These are phyloP conservation scores for Calliphora vomitoria DNA, from an alignment of 2,888 invertebrate genomes.

Conservation along the genomic window DNA sequence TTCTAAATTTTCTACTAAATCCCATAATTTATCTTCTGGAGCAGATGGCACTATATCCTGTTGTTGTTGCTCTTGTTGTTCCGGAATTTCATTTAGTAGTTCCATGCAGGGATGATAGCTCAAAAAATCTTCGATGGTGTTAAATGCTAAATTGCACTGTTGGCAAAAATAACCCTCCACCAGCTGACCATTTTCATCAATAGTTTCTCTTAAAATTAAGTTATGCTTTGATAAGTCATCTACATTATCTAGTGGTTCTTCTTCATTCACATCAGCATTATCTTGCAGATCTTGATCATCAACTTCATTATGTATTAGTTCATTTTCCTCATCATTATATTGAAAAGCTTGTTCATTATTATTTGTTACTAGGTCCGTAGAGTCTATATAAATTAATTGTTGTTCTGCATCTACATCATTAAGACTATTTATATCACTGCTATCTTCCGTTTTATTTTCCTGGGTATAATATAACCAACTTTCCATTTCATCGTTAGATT, in stretches of 20 bases:
- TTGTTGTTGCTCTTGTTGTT: constrained; percentile 8
- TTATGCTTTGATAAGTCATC: constrained; percentile 56
- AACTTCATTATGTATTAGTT: neutral
- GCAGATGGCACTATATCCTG: neutral
- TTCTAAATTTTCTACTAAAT: constrained; percentile 63
- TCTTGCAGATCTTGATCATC: neutral
- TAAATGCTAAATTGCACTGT: constrained; percentile 66
- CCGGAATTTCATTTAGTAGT: constrained; percentile 43
- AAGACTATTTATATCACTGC: neutral
- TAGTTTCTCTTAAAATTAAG: constrained; percentile 60
- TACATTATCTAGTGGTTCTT: neutral
- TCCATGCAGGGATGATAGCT: constrained; percentile 48
- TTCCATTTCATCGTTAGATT: constrained; percentile 48
- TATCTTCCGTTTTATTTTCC: constrained; percentile 2
- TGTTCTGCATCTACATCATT: neutral
- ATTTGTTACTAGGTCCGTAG: constrained; percentile 1
- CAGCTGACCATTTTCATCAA: constrained; percentile 59
- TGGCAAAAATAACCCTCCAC: constrained; percentile 68
- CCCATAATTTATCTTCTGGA: constrained; percentile 52
- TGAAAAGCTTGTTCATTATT: constrained; percentile 16
- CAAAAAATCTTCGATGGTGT: constrained; percentile 70
- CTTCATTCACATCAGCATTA: neutral
- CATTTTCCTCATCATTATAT: constrained; percentile 24
- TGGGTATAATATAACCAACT: constrained; percentile 53
- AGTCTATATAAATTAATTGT: constrained; percentile 47